Conservation (phyloP, 1,140 invertebrate genomes). For the Drosophila watanabei region DNA sequence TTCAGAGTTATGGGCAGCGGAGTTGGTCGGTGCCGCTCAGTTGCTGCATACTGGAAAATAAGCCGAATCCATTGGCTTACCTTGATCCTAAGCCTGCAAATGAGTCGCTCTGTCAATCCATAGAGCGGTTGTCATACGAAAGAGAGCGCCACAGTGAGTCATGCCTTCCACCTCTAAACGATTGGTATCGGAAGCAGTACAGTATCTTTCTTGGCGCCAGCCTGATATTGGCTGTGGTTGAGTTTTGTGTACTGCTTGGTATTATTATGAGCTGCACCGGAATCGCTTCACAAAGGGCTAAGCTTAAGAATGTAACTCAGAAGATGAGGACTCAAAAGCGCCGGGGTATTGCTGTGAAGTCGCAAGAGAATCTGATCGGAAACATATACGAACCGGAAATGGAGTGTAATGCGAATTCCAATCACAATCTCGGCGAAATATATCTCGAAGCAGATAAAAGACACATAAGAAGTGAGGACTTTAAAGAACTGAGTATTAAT, state of each 20-base stretch:
- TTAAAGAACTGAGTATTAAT: slow-evolving; percentile 77
- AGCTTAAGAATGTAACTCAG: slow-evolving; percentile 21
- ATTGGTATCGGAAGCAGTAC: slow-evolving; percentile 92
- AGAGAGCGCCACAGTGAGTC: slow-evolving; percentile 89
- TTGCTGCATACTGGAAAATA: slow-evolving; percentile 91
- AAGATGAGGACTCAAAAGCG: background rate
- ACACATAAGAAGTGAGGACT: slow-evolving; percentile 64
- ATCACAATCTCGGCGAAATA: slow-evolving; percentile 17
- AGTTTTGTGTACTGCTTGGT: slow-evolving; percentile 89
- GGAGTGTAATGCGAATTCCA: slow-evolving; percentile 47
- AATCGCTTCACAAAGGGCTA: slow-evolving; percentile 76
- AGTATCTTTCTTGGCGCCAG: slow-evolving; percentile 89
- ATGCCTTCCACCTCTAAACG: slow-evolving; percentile 90
- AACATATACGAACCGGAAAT: slow-evolving; percentile 80
- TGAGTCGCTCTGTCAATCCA: slow-evolving; percentile 90
- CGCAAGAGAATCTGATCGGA: slow-evolving; percentile 63
- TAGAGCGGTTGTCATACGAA: slow-evolving; percentile 88
- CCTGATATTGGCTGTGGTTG: slow-evolving; percentile 89
- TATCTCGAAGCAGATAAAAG: slow-evolving; percentile 36
- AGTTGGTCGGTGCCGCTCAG: slow-evolving; percentile 91
- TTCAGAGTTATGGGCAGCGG: slow-evolving; percentile 90
- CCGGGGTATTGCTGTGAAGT: slow-evolving; percentile 32
- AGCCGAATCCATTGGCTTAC: slow-evolving; percentile 87
- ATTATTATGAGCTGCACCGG: slow-evolving; percentile 90
- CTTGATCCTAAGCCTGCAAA: slow-evolving; percentile 92